Percentiles rank a stretch among this genome's conserved stretches.
Conservation (phyloP, 2,888 invertebrate genomes). For the Empis stercorea region DNA sequence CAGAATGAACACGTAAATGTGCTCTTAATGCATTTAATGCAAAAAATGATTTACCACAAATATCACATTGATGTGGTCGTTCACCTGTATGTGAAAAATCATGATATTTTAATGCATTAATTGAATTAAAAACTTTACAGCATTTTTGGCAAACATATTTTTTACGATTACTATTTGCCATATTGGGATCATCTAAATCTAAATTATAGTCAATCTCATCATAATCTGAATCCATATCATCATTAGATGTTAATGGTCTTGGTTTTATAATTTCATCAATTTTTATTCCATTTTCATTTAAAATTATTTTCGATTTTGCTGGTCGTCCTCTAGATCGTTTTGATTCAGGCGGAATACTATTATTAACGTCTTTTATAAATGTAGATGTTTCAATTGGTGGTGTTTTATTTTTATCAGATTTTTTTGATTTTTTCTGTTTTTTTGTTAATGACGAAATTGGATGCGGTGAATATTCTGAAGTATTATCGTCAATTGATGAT, state of each 20-base stretch:
- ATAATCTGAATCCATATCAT: slow-evolving; percentile 2
- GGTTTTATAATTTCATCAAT: background rate
- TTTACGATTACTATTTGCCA: slow-evolving; percentile 2
- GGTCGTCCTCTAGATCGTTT: background rate
- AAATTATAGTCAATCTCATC: slow-evolving; percentile 6
- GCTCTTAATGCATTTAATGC: slow-evolving; percentile 71
- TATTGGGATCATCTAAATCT: slow-evolving; percentile 2
- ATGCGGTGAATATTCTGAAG: no score
- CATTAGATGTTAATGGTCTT: background rate
- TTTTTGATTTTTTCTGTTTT: no score
- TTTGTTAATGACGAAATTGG: no score
- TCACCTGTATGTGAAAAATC: slow-evolving; percentile 65
- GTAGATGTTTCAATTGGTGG: no score
- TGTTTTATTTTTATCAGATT: no score
- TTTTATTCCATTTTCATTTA: background rate
- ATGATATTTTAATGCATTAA: slow-evolving; percentile 76
- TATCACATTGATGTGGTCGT: slow-evolving; percentile 62
- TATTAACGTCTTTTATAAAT: no score
- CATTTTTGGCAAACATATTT: slow-evolving; percentile 39
- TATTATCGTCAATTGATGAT: no score
- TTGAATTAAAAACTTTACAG: slow-evolving; percentile 59
- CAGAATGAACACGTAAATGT: slow-evolving; percentile 68
- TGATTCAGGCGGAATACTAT: background rate
- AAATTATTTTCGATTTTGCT: background rate
- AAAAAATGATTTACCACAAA: slow-evolving; percentile 73